Conservation (phyloP, 2,888 invertebrate species). For the Clitarchus hookeri region DNA sequence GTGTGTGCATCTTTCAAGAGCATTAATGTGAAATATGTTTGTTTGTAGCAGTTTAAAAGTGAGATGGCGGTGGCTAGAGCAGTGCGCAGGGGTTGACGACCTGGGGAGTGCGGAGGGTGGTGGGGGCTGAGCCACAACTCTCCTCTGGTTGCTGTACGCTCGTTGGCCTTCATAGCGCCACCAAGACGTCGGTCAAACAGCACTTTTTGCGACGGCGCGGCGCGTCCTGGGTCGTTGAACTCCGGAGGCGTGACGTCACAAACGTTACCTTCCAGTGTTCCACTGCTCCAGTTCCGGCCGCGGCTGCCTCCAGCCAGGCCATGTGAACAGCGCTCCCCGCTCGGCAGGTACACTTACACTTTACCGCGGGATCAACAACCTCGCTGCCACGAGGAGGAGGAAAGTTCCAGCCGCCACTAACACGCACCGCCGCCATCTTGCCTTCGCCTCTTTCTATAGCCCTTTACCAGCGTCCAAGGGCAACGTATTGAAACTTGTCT, state of each 20-base stretch:
- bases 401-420: neutral
- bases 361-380: neutral
- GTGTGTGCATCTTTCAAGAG: too few species aligned
- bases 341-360: conserved; percentile 1
- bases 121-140: too few species aligned
- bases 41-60: too few species aligned
- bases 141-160: neutral
- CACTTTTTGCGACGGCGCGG: neutral
- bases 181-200: neutral
- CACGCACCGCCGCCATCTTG: neutral
- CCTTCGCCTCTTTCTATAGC: too few species aligned
- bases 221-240: conserved; percentile 25
- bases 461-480: too few species aligned
- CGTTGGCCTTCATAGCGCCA: conserved; percentile 14
- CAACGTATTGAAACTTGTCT: too few species aligned
- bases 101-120: neutral
- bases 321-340: neutral
- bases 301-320: neutral
- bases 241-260: conserved; percentile 30
- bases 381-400: neutral
- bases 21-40: too few species aligned
- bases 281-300: conserved; percentile 34
- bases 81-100: neutral
- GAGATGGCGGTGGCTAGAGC: too few species aligned
- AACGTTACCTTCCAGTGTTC: conserved; percentile 34